Evolutionary conservation across 2,888 invertebrate genomes (phyloP).

Genomic region (Cremastinae sp.): DNA sequence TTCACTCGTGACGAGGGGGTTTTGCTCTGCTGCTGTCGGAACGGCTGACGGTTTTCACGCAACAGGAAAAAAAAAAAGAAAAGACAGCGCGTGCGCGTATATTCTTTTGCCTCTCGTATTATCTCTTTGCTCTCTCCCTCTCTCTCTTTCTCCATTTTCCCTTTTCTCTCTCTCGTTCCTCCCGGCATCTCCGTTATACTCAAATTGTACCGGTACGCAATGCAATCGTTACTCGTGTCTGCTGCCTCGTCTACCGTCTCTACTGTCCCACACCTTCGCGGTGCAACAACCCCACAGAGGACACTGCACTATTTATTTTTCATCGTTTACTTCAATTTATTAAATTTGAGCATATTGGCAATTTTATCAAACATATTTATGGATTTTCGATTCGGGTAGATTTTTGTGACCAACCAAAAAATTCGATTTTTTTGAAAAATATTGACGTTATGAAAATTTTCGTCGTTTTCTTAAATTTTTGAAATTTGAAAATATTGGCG

Average conservation of each 20-base stretch:
- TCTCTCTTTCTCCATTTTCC: not conserved
- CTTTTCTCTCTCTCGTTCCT: too few relatives aligned
- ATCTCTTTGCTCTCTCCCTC: slow-evolving; percentile 8
- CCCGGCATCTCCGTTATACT: too few relatives aligned
- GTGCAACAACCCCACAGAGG: slow-evolving; percentile 60
- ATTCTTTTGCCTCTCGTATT: slow-evolving; percentile 11
- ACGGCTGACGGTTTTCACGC: slow-evolving; percentile 35
- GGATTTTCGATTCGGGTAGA: too few relatives aligned
- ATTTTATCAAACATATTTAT: too few relatives aligned
- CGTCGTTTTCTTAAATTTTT: too few relatives aligned
- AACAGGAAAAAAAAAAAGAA: slow-evolving; percentile 32
- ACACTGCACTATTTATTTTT: too few relatives aligned
- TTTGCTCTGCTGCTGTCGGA: slow-evolving; percentile 41
- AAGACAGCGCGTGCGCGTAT: slow-evolving; percentile 40
- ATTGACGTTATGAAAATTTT: too few relatives aligned
- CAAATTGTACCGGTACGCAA: slow-evolving; percentile 35
- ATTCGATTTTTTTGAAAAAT: too few relatives aligned
- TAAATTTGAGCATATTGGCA: too few relatives aligned
- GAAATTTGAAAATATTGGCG: too few relatives aligned
- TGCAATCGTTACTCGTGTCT: slow-evolving; percentile 77
- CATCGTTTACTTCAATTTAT: too few relatives aligned
- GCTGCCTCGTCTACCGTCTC: slow-evolving; percentile 72
- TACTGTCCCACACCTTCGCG: slow-evolving; percentile 50
- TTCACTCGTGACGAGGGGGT: slow-evolving; percentile 49
- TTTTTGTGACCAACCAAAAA: too few relatives aligned